phyloP scores from a whole-genome alignment of 2,888 invertebrate species.

The Germaria angustata region DNA sequence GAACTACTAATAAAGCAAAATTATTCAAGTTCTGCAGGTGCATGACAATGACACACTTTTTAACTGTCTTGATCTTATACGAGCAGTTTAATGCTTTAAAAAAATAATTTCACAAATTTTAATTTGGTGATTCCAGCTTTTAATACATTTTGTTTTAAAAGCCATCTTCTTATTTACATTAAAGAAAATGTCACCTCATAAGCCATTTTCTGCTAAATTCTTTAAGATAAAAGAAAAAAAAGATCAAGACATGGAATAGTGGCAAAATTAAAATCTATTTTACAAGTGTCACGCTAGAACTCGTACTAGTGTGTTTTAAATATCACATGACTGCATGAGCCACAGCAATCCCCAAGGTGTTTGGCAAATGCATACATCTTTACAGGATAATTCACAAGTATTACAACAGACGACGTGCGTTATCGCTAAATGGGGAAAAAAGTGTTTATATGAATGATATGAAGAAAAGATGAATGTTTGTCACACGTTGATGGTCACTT shows the following conservation, averaged over 20 bases:
- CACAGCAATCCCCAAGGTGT: constrained; percentile 47
- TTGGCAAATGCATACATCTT: constrained; percentile 31
- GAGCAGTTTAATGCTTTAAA: no score
- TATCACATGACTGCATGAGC: constrained; percentile 16
- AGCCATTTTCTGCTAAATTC: background rate
- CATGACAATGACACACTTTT: no score
- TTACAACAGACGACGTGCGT: constrained; percentile 49
- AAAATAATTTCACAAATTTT: no score
- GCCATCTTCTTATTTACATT: no score
- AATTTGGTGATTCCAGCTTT: no score
- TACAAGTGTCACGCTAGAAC: background rate
- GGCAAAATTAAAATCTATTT: background rate
- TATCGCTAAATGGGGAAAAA: constrained; percentile 52
- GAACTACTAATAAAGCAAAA: no score
- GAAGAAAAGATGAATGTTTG: constrained; percentile 57
- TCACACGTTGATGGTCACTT: constrained; percentile 73
- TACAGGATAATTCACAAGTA: constrained; percentile 30
- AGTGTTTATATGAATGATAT: constrained; percentile 57
- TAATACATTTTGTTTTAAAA: no score
- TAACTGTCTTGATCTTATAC: no score
- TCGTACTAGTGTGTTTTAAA: background rate
- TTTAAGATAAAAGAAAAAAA: background rate
- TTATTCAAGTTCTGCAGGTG: no score
- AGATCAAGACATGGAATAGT: background rate
- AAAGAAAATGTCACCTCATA: background rate